Conservation (phyloP, 2,888 invertebrate genomes). For the Diarsia brunnea region DNA sequence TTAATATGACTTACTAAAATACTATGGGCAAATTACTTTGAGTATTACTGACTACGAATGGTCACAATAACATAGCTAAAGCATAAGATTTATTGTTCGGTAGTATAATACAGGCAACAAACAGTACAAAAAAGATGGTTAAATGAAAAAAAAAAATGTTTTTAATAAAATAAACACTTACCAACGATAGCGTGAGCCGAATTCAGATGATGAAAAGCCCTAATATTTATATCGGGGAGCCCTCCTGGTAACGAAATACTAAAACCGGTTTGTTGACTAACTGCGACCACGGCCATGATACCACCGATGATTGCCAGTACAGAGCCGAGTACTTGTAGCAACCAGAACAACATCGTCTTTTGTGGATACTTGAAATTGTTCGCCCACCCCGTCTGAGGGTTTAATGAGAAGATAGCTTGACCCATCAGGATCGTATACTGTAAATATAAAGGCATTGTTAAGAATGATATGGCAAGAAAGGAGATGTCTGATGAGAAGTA, state of each 20-base stretch:
- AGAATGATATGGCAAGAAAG: too few relatives aligned
- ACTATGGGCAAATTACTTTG: neutral
- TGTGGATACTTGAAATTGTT: conserved; percentile 70
- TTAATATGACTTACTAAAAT: neutral
- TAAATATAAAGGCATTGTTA: conserved; percentile 56
- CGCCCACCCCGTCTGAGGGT: conserved; percentile 76
- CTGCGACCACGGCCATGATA: conserved; percentile 65
- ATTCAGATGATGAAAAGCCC: conserved; percentile 14
- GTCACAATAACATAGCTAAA: neutral
- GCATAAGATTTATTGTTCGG: neutral
- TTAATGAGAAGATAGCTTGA: conserved; percentile 77
- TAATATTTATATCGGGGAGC: neutral
- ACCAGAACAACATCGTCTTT: conserved; percentile 74
- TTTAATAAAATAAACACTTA: conserved; percentile 58
- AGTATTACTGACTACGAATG: neutral
- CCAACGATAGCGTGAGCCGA: conserved; percentile 76
- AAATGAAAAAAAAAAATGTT: neutral
- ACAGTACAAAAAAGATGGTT: neutral
- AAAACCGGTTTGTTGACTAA: neutral
- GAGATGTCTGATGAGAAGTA: too few relatives aligned
- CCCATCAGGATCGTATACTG: conserved; percentile 82
- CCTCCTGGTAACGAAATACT: neutral
- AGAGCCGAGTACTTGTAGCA: conserved; percentile 78
- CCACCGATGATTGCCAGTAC: conserved; percentile 75
- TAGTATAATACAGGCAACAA: neutral